Conservation (phyloP, 2,888 invertebrate genomes). For the Melanostoma scalare region DNA sequence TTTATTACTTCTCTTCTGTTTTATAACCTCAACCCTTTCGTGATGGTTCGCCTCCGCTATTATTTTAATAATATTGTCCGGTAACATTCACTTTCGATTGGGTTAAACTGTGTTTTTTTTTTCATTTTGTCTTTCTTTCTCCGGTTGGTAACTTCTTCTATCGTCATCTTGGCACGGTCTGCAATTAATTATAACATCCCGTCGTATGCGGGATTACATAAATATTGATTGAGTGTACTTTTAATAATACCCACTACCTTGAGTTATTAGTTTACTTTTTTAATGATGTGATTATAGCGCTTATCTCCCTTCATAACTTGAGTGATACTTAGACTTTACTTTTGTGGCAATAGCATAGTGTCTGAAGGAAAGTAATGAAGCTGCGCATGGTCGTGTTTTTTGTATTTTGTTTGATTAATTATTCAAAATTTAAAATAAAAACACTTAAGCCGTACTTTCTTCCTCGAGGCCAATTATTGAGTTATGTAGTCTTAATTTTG, state of each 20-base stretch:
- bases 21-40: slow-evolving; percentile 1
- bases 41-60: too few species aligned
- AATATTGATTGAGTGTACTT: slow-evolving; percentile 54
- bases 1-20: slow-evolving; percentile 8
- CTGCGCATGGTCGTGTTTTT: too few species aligned
- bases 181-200: background rate
- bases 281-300: slow-evolving; percentile 46
- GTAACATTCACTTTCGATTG: slow-evolving; percentile 35
- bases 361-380: too few species aligned
- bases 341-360: too few species aligned
- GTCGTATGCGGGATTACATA: slow-evolving; percentile 26
- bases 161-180: background rate
- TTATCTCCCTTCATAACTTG: background rate
- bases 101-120: too few species aligned
- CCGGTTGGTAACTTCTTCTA: background rate
- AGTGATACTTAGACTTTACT: too few species aligned
- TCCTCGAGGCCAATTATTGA: too few species aligned
- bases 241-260: slow-evolving; percentile 23
- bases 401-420: too few species aligned
- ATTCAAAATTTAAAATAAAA: too few species aligned
- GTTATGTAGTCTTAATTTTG: too few species aligned
- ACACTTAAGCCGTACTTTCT: too few species aligned
- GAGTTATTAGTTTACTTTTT: slow-evolving; percentile 36
- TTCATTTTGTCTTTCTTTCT: background rate
- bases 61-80: slow-evolving; percentile 5